These are phyloP conservation scores for Helicolenus hilgendorfi DNA, from an alignment of 2,797 vertebrate genomes.

Conservation along the genomic window DNA sequence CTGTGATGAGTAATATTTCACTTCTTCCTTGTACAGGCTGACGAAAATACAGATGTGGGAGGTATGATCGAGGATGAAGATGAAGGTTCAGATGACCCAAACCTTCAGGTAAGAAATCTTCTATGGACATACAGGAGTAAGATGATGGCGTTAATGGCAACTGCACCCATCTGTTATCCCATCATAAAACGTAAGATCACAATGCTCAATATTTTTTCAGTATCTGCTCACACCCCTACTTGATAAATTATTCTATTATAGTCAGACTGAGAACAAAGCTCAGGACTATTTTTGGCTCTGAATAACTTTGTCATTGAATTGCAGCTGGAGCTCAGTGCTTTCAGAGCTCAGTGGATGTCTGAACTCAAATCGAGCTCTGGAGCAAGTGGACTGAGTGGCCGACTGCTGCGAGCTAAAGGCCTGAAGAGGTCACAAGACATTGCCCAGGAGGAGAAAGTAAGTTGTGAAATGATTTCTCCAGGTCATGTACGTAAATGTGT, in stretches of 20 bases:
- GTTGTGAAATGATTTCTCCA: neutral
- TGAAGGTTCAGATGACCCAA: constrained; percentile 92
- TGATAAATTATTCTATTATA: neutral
- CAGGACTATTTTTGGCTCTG: neutral
- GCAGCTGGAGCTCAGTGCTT: constrained; percentile 95
- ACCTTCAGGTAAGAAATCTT: constrained; percentile 92
- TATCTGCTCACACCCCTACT: no score
- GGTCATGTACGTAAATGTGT: neutral
- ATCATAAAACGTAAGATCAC: neutral
- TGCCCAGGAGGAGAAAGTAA: constrained; percentile 95
- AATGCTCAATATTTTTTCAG: no score
- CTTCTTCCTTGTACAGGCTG: constrained; percentile 89
- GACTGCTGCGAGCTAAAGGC: constrained; percentile 85
- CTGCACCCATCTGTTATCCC: neutral
- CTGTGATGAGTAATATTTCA: neutral
- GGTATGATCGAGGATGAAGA: constrained; percentile 81
- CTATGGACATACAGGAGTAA: neutral
- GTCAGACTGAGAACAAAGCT: neutral
- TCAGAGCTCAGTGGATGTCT: constrained; percentile 98
- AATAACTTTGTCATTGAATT: neutral
- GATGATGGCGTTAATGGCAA: neutral
- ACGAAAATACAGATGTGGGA: constrained; percentile 91
- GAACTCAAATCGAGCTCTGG: constrained; percentile 93
- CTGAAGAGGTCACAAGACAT: constrained; percentile 93
- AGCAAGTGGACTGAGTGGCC: constrained; percentile 80